Conservation (phyloP, 1,140 invertebrate species). For the Pogonomyrmex barbatus region DNA sequence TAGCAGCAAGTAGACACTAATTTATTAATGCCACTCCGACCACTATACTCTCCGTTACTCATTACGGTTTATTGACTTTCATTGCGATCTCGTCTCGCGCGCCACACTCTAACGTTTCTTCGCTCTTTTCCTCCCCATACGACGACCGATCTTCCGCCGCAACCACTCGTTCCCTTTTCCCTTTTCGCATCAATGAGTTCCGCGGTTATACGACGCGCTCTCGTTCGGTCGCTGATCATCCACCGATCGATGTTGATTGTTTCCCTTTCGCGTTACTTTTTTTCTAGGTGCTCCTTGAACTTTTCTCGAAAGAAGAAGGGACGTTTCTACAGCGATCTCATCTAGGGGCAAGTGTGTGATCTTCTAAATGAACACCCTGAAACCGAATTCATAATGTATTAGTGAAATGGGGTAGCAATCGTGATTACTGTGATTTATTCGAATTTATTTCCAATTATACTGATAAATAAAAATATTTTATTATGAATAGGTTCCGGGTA, state of each 20-base stretch:
- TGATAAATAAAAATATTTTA: background rate
- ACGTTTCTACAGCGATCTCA: background rate
- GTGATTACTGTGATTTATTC: background rate
- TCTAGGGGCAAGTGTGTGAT: background rate
- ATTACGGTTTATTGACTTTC: constrained; percentile 84
- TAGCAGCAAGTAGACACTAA: constrained; percentile 82
- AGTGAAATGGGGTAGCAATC: background rate
- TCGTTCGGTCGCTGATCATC: constrained; percentile 15
- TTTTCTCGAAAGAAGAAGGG: background rate
- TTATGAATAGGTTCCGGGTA: no score
- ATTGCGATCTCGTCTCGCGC: constrained; percentile 78
- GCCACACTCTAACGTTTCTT: constrained; percentile 66
- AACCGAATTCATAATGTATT: constrained; percentile 28
- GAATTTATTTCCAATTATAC: background rate
- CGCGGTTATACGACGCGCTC: background rate
- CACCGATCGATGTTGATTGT: constrained; percentile 17
- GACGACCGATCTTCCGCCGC: constrained; percentile 43
- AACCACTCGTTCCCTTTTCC: constrained; percentile 33
- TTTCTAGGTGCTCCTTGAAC: background rate
- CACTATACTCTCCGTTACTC: constrained; percentile 79
- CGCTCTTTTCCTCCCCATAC: constrained; percentile 54
- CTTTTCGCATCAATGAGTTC: background rate
- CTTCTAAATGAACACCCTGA: constrained; percentile 16
- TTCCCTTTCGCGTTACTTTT: constrained; percentile 23
- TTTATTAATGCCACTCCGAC: constrained; percentile 84